phyloP scores from a whole-genome alignment of 1,140 invertebrate species.

The Parasteatoda tepidariorum region DNA sequence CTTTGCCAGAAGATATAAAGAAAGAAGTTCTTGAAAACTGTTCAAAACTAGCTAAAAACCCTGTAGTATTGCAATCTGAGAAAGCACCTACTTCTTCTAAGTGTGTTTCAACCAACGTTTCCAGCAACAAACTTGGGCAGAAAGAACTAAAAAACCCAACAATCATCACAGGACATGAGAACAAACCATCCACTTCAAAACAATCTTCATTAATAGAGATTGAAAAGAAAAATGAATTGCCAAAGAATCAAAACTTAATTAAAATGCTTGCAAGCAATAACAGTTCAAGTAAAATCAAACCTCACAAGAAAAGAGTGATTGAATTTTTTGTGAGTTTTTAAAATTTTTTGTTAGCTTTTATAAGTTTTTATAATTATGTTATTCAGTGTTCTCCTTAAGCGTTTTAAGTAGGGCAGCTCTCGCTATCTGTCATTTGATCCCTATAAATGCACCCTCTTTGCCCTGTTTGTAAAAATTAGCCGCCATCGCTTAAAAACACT shows the following conservation, averaged over 20 bases:
- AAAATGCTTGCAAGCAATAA: no score
- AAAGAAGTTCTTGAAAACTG: conserved; percentile 71
- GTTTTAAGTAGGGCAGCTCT: no score
- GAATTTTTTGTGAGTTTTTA: neutral
- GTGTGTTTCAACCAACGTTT: neutral
- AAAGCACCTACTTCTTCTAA: neutral
- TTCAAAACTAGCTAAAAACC: neutral
- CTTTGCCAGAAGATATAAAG: conserved; percentile 74
- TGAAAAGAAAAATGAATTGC: neutral
- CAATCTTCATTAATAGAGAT: neutral
- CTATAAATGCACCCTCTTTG: no score
- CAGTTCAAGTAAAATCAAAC: neutral
- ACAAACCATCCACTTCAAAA: neutral
- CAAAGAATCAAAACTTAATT: neutral
- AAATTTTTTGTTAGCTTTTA: no score
- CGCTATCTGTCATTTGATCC: no score
- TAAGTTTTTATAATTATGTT: no score
- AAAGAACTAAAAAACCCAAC: no score
- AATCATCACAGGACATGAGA: no score
- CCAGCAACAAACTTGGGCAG: no score
- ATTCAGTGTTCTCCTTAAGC: no score
- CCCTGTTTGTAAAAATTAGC: no score
- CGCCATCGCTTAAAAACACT: no score
- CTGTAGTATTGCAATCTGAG: neutral
- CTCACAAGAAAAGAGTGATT: neutral